Conservation (phyloP, 2,797 vertebrate genomes). For the Apodemus agrarius region DNA sequence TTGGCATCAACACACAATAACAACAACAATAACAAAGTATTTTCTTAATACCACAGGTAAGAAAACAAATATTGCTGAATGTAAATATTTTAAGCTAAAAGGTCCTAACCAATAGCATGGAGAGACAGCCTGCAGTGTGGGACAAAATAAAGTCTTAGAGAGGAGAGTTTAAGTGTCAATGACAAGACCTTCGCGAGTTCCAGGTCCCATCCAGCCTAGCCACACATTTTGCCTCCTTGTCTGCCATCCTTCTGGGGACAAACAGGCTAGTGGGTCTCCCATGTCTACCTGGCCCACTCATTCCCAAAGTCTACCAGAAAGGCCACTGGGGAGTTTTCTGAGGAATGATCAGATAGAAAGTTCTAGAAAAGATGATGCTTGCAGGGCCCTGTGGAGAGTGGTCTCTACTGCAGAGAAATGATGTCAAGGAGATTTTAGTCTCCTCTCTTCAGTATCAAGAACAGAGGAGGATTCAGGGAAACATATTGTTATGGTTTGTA, state of each 20-base stretch:
- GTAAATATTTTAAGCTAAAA: not conserved
- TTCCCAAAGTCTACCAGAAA: not conserved
- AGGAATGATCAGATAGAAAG: not conserved
- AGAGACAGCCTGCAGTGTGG: not conserved
- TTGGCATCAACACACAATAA: not conserved
- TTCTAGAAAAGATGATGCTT: not conserved
- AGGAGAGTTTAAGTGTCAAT: too few species aligned
- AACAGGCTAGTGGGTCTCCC: not conserved
- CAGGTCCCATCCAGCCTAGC: too few species aligned
- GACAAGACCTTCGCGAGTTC: too few species aligned
- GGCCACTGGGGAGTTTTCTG: not conserved
- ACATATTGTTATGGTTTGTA: too few species aligned
- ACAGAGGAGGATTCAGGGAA: too few species aligned
- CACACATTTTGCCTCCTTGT: not conserved
- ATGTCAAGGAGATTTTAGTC: fast-evolving
- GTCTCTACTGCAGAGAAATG: not conserved
- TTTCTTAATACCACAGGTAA: too few species aligned
- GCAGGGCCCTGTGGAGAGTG: too few species aligned
- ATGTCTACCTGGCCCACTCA: not conserved
- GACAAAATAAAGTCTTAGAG: not conserved
- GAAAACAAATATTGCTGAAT: not conserved
- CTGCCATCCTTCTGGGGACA: not conserved
- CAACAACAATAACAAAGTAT: too few species aligned
- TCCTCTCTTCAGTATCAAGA: too few species aligned
- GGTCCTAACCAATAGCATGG: not conserved